These are phyloP conservation scores for Xerus inauris DNA, from an alignment of 2,113 vertebrate genomes.

Conservation along the genomic window DNA sequence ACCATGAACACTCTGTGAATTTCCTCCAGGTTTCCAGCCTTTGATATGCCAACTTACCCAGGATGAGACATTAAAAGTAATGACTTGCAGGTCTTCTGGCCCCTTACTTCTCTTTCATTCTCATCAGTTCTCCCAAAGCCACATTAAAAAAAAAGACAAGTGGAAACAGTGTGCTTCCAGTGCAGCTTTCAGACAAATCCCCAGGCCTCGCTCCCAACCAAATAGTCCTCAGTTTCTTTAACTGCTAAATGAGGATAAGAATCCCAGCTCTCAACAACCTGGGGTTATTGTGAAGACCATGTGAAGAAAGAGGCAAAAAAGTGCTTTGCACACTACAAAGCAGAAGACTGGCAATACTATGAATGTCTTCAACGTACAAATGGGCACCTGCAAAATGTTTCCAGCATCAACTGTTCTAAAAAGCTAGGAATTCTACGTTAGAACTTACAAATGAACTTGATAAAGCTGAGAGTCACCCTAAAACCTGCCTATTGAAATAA, in stretches of 20 bases:
- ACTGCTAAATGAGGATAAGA: not conserved
- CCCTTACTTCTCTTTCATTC: not conserved
- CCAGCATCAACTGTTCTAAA: not conserved
- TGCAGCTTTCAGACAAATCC: not conserved
- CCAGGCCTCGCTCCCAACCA: not conserved
- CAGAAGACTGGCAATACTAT: not conserved
- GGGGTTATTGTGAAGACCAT: not conserved
- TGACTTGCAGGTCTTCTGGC: not conserved
- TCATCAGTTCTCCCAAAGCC: conserved; percentile 43
- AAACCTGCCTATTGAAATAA: conserved; percentile 23
- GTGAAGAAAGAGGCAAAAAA: not conserved
- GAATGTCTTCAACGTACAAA: not conserved
- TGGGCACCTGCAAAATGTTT: not conserved
- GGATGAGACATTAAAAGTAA: not conserved
- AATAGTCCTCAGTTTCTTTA: not conserved
- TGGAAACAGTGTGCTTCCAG: not conserved
- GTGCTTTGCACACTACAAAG: not conserved
- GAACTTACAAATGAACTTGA: conserved; percentile 14
- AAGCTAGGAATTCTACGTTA: not conserved
- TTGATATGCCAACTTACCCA: not conserved
- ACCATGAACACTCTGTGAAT: not conserved
- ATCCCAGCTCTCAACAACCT: not conserved
- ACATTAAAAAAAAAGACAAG: not conserved
- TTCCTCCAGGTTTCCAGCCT: not conserved
- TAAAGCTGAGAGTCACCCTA: conserved; percentile 2